Percentiles rank a stretch among this genome's conserved stretches.
Conservation (phyloP, 2,888 invertebrate genomes). For the Steinernema carpocapsae region DNA sequence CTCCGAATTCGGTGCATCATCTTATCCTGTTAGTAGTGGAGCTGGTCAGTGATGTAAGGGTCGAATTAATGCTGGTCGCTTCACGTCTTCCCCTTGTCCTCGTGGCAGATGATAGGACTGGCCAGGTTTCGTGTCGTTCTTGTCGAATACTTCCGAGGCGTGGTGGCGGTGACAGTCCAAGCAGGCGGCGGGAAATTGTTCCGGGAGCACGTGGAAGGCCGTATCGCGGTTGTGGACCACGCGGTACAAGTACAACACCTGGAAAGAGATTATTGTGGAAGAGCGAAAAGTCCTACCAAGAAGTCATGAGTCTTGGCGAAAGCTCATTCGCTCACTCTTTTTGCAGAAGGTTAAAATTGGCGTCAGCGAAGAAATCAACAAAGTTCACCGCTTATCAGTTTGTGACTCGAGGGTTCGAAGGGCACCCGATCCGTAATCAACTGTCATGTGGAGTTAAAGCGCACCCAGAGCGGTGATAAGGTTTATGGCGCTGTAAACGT, state of each 20-base stretch:
- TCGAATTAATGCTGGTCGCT: conserved; percentile 50
- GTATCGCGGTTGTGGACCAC: conserved; percentile 20
- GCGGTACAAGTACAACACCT: conserved; percentile 4
- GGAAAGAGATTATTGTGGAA: too few relatives aligned
- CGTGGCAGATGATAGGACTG: too few relatives aligned
- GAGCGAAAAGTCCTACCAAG: conserved; percentile 42
- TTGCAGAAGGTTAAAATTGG: too few relatives aligned
- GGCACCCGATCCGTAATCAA: too few relatives aligned
- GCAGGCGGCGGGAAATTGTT: too few relatives aligned
- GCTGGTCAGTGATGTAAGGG: conserved; percentile 53
- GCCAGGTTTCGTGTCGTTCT: background rate
- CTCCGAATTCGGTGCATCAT: conserved; percentile 7
- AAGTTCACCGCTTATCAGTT: too few relatives aligned
- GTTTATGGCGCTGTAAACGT: too few relatives aligned
- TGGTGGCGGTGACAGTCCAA: conserved; percentile 6
- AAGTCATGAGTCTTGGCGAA: conserved; percentile 53
- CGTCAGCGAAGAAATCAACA: too few relatives aligned
- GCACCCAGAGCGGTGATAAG: too few relatives aligned
- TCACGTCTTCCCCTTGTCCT: conserved; percentile 43
- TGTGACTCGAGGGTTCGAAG: too few relatives aligned
- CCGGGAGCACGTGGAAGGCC: background rate
- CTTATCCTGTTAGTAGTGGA: conserved; percentile 47
- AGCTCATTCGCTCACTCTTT: conserved; percentile 51
- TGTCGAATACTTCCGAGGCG: background rate
- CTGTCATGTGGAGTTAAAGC: too few relatives aligned